Conservation (phyloP, 2,888 invertebrate genomes). For the Hyposoter dolosus region DNA sequence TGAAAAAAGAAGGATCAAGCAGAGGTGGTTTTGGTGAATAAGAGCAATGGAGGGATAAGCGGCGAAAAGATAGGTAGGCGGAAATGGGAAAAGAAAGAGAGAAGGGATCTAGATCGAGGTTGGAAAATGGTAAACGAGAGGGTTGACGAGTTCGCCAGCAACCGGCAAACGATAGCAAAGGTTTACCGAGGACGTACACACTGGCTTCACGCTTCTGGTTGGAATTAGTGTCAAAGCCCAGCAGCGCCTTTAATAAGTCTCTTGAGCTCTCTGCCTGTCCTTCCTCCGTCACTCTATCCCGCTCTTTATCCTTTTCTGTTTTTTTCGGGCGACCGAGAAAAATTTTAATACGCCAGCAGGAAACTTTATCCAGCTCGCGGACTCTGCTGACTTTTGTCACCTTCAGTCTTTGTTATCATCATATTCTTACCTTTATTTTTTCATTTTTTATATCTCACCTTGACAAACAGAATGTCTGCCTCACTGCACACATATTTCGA, state of each 20-base stretch:
- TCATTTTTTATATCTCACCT: neutral
- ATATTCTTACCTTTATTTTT: neutral
- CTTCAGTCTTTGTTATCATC: neutral
- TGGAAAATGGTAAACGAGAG: conserved; percentile 44
- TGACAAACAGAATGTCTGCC: neutral
- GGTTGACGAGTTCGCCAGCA: conserved; percentile 33
- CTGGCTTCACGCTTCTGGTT: conserved; percentile 66
- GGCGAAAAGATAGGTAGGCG: conserved; percentile 26
- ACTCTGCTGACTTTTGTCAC: conserved; percentile 16
- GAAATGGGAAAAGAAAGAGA: conserved; percentile 28
- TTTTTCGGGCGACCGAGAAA: conserved; percentile 16
- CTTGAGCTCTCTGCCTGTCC: conserved; percentile 33
- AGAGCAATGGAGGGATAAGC: conserved; percentile 39
- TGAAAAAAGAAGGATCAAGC: conserved; percentile 22
- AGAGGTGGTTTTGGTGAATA: conserved; percentile 12
- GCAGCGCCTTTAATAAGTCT: conserved; percentile 62
- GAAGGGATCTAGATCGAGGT: conserved; percentile 14
- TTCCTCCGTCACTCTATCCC: neutral
- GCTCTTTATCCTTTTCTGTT: neutral
- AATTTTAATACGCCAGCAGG: conserved; percentile 46
- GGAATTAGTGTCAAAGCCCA: conserved; percentile 68
- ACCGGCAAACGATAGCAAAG: conserved; percentile 48
- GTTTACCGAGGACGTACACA: conserved; percentile 40
- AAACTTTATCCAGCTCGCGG: conserved; percentile 38
- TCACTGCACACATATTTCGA: neutral